Percentiles rank a stretch among this genome's conserved stretches.
These are phyloP conservation scores for Charina bottae DNA, from an alignment of 2,113 vertebrate species.

Conservation along the genomic window DNA sequence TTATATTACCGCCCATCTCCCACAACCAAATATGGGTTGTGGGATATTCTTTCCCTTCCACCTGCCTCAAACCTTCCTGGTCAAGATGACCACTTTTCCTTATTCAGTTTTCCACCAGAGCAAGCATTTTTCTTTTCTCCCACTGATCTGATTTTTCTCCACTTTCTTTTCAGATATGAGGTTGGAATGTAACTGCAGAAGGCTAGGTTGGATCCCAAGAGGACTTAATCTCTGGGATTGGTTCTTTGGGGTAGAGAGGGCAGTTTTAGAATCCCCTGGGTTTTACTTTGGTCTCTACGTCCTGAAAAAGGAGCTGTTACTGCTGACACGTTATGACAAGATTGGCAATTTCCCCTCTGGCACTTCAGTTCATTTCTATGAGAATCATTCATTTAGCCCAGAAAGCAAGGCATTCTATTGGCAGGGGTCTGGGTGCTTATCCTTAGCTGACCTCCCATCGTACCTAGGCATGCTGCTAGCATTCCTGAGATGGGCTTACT, in stretches of 20 bases:
- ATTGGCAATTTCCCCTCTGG: neutral
- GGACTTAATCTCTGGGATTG: neutral
- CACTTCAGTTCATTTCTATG: neutral
- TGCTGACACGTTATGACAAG: constrained; percentile 16
- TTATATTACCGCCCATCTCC: too few species aligned
- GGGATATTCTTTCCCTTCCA: neutral
- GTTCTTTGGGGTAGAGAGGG: accelerated
- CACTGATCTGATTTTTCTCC: neutral
- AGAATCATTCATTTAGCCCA: neutral
- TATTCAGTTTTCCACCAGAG: too few species aligned
- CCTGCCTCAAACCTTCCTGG: neutral
- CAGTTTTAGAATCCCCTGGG: neutral
- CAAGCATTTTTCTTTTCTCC: too few species aligned
- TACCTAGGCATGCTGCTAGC: constrained; percentile 24
- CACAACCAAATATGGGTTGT: neutral
- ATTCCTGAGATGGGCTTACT: constrained; percentile 39
- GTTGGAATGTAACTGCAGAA: neutral
- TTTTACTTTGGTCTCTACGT: neutral
- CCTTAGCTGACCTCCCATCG: constrained; percentile 44
- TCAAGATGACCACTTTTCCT: too few species aligned
- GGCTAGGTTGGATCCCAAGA: neutral
- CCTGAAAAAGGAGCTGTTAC: neutral
- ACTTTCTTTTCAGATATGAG: neutral
- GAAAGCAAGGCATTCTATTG: constrained; percentile 11
- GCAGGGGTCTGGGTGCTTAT: constrained; percentile 39